Percentiles rank a stretch among this genome's conserved stretches.
These are phyloP conservation scores for Nyctereutes procyonoides DNA, from an alignment of 2,113 vertebrate species.

Conservation along the genomic window DNA sequence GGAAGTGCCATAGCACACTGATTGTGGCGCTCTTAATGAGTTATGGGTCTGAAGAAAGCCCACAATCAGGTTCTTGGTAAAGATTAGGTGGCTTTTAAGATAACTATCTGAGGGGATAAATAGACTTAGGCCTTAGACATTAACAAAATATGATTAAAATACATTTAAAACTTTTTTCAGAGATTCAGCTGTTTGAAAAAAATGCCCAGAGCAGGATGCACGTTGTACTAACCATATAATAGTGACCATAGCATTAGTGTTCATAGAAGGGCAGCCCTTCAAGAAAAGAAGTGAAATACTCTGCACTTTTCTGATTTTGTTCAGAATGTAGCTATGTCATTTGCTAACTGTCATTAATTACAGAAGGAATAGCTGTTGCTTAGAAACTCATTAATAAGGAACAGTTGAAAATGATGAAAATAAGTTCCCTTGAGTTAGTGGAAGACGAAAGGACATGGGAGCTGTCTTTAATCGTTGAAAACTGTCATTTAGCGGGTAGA, in stretches of 20 bases:
- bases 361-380: not conserved
- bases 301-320: not conserved
- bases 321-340: not conserved
- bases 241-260: not conserved
- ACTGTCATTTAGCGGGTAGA: not conserved
- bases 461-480: not conserved
- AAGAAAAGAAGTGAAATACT: not conserved
- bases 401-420: constrained; percentile 35
- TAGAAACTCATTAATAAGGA: not conserved
- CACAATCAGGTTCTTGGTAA: not conserved
- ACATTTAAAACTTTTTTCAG: not conserved
- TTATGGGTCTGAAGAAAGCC: not conserved
- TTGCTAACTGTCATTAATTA: not conserved
- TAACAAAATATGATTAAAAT: not conserved
- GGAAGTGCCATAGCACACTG: not conserved
- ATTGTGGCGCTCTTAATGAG: not conserved
- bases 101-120: not conserved
- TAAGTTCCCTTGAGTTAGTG: not conserved
- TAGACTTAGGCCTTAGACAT: not conserved
- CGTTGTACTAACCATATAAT: not conserved
- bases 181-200: not conserved
- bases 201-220: not conserved
- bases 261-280: not conserved
- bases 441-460: not conserved
- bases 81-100: not conserved